Evolutionary conservation across 2,888 invertebrate species (phyloP).

Genomic region (Thereva unica): DNA sequence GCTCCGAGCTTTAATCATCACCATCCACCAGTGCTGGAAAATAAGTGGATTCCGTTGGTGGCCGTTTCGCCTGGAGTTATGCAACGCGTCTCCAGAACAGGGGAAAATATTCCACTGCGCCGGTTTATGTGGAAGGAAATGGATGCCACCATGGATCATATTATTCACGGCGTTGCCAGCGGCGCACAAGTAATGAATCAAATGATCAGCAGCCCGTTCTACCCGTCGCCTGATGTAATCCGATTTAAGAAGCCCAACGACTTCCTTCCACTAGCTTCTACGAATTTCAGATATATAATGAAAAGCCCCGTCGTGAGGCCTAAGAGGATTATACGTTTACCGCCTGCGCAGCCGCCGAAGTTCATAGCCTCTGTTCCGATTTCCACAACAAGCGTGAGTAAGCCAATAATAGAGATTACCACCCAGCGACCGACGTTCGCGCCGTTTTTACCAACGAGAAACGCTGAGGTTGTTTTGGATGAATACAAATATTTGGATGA

Average conservation of each 20-base stretch:
- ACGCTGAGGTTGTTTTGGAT: background rate
- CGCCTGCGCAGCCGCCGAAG: constrained; percentile 44
- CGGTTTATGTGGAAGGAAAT: constrained; percentile 58
- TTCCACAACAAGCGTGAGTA: too few relatives aligned
- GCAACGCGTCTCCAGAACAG: too few relatives aligned
- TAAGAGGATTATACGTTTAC: constrained; percentile 51
- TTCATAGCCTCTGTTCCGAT: constrained; percentile 3
- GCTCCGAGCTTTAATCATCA: too few relatives aligned
- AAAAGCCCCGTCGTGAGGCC: constrained; percentile 51
- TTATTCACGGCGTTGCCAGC: constrained; percentile 47
- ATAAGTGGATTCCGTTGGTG: background rate
- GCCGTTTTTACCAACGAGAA: too few relatives aligned
- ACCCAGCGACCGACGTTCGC: too few relatives aligned
- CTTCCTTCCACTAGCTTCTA: constrained; percentile 45
- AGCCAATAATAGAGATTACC: too few relatives aligned
- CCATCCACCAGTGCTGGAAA: background rate
- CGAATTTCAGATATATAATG: constrained; percentile 52
- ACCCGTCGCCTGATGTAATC: background rate
- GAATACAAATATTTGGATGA: constrained; percentile 42
- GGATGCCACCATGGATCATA: constrained; percentile 51
- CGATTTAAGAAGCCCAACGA: constrained; percentile 18
- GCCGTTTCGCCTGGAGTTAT: background rate
- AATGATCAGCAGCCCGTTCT: constrained; percentile 42
- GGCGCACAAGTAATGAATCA: constrained; percentile 50
- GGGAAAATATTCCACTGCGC: constrained; percentile 49